Base-by-base conservation (phyloP, 2,797 vertebrate genomes). In the Pitangus sulphuratus region DNA sequence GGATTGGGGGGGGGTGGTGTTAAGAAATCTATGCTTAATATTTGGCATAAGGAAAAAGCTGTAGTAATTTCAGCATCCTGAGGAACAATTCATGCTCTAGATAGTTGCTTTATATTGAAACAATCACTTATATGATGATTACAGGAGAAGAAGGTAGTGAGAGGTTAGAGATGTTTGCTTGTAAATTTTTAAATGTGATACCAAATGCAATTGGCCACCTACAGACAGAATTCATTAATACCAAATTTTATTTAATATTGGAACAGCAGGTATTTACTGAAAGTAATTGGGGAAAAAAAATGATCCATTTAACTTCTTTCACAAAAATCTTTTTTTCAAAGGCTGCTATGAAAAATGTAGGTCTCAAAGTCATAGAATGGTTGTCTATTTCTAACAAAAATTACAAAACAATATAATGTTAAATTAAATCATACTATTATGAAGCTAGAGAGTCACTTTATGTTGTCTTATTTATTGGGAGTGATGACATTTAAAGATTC, bases 191-290 rank as follows among this genome's bases (percentile, higher is more conserved):
- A 44, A 71, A 68, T 81, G 35, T 45, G 45, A 53, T 85, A 85
- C 42, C 45, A 84, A 84, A 76, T 80, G 39, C 56, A 88, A 33
- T 83, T 8, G 68, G 61, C 87, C 70, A 82, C 95, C 83, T 91
- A 47, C 71, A 72, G 89, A 64, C 35, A 77, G 58, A 58, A 68
- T 93, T 93, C 70, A 56, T 93, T 90, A 90, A 85, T 87, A 80
- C 11, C 17, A 47, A 47, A 61, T 95, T 93, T 91, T 95, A 89
- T 91, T 94, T 92, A 90, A 90, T 70, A 31, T 39, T 80, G 54
- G 19, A 97, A 64, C 84, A 93, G 85, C 37, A 80, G 47, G 57
- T 79, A 64, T 90, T 77, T 87, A 86, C 56, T 87, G 53, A 92
- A 83, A 84, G 69, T 71, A 89, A 74, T 4, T 56, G 30, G 7